Percentiles rank a stretch among this genome's conserved stretches.
Evolutionary conservation across 2,113 vertebrate genomes (phyloP).

Genomic region (Sprattus sprattus): DNA sequence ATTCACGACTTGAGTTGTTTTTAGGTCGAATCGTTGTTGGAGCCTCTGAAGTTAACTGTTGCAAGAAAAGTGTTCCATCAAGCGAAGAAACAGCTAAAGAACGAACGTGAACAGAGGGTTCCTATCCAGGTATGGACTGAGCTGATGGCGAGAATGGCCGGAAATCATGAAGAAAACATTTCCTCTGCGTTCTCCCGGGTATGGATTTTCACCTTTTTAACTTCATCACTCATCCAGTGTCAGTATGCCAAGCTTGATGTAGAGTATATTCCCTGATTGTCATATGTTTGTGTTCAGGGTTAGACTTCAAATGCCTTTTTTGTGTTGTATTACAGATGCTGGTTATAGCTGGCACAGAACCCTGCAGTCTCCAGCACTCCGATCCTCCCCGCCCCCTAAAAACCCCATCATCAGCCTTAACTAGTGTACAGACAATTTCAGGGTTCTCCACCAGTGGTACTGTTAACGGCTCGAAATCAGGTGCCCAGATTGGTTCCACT

Average conservation of each 20-base stretch:
- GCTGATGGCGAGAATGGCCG: conserved; percentile 54
- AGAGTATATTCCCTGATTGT: too few relatives aligned
- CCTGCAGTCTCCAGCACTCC: conserved; percentile 56
- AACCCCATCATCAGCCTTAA: not conserved
- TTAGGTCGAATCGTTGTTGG: conserved; percentile 61
- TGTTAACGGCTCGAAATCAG: not conserved
- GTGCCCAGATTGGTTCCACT: not conserved
- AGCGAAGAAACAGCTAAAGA: conserved; percentile 35
- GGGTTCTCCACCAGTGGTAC: not conserved
- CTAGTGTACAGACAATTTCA: not conserved
- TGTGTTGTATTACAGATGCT: conserved; percentile 58
- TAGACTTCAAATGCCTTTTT: not conserved
- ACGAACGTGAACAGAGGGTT: conserved; percentile 42
- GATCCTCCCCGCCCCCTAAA: conserved; percentile 45
- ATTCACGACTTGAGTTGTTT: not conserved
- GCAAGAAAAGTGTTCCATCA: conserved; percentile 31
- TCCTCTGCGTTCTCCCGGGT: conserved; percentile 68
- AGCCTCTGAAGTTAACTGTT: conserved; percentile 55
- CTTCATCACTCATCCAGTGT: too few relatives aligned
- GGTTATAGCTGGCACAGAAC: conserved; percentile 64
- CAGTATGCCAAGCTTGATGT: too few relatives aligned
- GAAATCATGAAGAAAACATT: conserved; percentile 52
- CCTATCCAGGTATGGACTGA: conserved; percentile 65
- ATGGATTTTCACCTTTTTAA: not conserved
- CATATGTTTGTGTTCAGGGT: not conserved